Evolutionary conservation across 2,888 invertebrate species (phyloP).

Genomic region (Masnerella sp.): DNA sequence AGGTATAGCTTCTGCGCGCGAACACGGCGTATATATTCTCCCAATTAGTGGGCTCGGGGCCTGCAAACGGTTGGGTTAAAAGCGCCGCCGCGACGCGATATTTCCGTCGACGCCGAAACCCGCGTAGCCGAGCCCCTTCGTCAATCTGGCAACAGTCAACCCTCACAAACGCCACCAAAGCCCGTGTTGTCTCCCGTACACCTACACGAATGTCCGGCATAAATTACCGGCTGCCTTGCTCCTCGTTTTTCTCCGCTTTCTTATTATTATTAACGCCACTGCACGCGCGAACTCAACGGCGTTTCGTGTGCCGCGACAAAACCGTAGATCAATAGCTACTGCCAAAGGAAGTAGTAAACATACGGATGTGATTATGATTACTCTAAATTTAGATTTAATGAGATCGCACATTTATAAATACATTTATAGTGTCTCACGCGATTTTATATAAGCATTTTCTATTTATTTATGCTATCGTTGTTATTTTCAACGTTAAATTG

Average conservation of each 20-base stretch:
- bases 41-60: conserved; percentile 76
- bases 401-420: conserved; percentile 22
- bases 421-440: no score
- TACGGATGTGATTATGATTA: conserved; percentile 19
- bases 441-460: no score
- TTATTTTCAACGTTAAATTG: no score
- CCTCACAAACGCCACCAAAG: conserved; percentile 55
- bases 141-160: conserved; percentile 62
- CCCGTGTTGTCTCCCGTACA: conserved; percentile 54
- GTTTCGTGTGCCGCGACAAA: conserved; percentile 33
- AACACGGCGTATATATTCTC: conserved; percentile 69
- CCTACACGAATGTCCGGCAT: conserved; percentile 59
- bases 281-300: conserved; percentile 39
- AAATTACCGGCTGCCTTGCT: conserved; percentile 56
- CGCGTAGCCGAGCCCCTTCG: conserved; percentile 58
- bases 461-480: no score
- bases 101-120: conserved; percentile 75
- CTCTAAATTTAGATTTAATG: no score
- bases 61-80: conserved; percentile 70
- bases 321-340: conserved; percentile 40
- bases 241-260: conserved; percentile 47
- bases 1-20: conserved; percentile 59
- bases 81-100: conserved; percentile 73
- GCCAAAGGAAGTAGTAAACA: conserved; percentile 17
- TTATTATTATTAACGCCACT: conserved; percentile 54